Conservation (phyloP, 2,797 vertebrate genomes). For the Hozukius guyotensis region DNA sequence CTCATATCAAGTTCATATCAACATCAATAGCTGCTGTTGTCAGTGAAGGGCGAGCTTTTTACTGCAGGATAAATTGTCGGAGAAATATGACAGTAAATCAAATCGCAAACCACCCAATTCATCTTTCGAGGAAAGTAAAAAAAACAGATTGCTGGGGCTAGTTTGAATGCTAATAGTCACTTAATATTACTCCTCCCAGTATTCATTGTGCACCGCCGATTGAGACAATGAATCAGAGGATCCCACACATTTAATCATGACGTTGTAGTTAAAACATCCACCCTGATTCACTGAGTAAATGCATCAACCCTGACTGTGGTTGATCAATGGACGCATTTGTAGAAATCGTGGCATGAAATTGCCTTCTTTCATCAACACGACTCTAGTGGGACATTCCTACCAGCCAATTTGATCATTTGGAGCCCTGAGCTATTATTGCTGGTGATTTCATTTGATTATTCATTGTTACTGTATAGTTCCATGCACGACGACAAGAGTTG, state of each 20-base stretch:
- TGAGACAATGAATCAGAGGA: conserved; percentile 59
- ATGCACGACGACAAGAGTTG: conserved; percentile 6
- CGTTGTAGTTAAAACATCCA: conserved; percentile 64
- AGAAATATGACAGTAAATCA: conserved; percentile 61
- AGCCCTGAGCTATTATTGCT: conserved; percentile 35
- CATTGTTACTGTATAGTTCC: conserved; percentile 34
- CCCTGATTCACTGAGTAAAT: conserved; percentile 57
- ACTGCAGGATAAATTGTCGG: conserved; percentile 29
- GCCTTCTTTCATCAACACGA: conserved; percentile 34
- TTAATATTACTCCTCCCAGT: conserved; percentile 43
- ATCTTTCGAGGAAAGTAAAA: conserved; percentile 13
- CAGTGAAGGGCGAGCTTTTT: conserved; percentile 15
- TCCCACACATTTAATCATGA: conserved; percentile 61
- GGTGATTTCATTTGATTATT: conserved; percentile 38
- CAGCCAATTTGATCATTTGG: conserved; percentile 26
- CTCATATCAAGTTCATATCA: conserved; percentile 49
- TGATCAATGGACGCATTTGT: conserved; percentile 72
- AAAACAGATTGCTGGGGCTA: conserved; percentile 27
- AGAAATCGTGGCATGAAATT: conserved; percentile 70
- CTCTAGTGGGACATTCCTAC: conserved; percentile 37
- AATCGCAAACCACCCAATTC: conserved; percentile 45
- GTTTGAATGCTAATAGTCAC: conserved; percentile 64
- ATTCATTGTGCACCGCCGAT: conserved; percentile 27
- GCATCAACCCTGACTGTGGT: conserved; percentile 52
- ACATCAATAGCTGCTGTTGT: conserved; percentile 29